Base-by-base conservation (phyloP, 2,888 invertebrate genomes). In the Maniola hyperantus region DNA sequence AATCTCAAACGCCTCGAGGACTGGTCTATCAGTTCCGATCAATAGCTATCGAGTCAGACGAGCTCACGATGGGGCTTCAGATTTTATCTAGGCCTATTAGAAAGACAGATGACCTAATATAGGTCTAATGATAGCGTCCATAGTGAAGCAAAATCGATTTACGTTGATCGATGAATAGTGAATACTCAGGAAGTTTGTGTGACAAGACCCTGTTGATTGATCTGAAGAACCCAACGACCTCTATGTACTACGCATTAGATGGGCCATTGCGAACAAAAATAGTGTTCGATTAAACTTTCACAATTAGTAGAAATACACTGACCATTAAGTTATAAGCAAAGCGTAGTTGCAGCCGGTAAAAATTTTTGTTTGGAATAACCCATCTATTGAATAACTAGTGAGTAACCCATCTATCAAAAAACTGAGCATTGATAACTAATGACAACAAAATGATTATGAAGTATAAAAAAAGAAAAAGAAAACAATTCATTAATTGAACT, bases 11-110 rank as follows among this genome's bases (percentile, higher is more conserved):
- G 61, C 62, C 57, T 65, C 68, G 54, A 67, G 66, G 59, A 67
- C 66, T 64, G 54, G 54, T 58, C 64, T 61, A 68, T 65, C 70
- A 65, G 69, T 69, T 69, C 44, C 65, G 70, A 66, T 72, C 69
- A 69, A 72, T 70, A 67, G 65, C 67, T 64, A 67, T 71, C 64
- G 61, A 66, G 64, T 59, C 57, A 64, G 67, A 64, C 54, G 55
- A 64, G 66, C 54, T 65, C 63, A 64, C 64, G 67, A 70, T 68
- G 70, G 68, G 55, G 51, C 72, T 70, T 67, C 65, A 71, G 72
- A 71, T 72, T 66, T 69, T 69, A 72, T 72, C 71, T 70, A 64
- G 65, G 65, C 66, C 70, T 68, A 72, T 72, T 72, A 72, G 59
- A 64, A 65, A 67, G 69, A 72, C 64, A 65, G 63, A 72, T 72